Conservation (phyloP, 2,113 vertebrate genomes). For the Oryzias melastigma region DNA sequence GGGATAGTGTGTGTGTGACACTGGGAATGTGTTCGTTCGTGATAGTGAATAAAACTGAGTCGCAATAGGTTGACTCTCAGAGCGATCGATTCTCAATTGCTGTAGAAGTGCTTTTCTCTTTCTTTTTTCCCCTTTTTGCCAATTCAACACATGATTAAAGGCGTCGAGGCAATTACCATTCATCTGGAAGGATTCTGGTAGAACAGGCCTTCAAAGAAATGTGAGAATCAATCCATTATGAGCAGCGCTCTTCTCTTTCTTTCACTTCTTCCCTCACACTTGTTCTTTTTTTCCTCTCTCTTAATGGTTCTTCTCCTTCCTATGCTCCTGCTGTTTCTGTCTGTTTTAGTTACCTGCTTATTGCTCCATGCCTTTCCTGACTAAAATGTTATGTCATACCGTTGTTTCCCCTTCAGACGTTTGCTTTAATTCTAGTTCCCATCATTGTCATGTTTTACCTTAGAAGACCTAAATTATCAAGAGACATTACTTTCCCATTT, state of each 20-base stretch:
- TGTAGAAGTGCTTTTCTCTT: conserved; percentile 63
- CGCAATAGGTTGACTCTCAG: conserved; percentile 58
- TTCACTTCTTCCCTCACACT: conserved; percentile 12
- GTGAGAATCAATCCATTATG: conserved; percentile 72
- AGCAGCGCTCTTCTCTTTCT: conserved; percentile 33
- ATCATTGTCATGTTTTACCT: too few relatives aligned
- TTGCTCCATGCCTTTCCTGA: conserved; percentile 9
- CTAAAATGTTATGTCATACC: not conserved
- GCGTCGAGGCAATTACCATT: conserved; percentile 72
- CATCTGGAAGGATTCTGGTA: conserved; percentile 67
- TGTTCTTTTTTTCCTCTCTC: conserved; percentile 15
- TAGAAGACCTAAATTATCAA: too few relatives aligned
- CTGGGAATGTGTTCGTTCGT: conserved; percentile 2
- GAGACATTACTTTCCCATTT: not conserved
- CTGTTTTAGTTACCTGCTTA: conserved; percentile 21
- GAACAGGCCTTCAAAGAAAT: conserved; percentile 63
- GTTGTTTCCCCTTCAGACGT: not conserved
- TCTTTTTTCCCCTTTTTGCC: conserved; percentile 58
- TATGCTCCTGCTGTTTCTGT: conserved; percentile 22
- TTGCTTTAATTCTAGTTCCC: too few relatives aligned
- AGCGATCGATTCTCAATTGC: conserved; percentile 72
- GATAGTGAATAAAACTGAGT: conserved; percentile 37
- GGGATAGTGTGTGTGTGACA: conserved; percentile 9
- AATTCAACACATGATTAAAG: conserved; percentile 77
- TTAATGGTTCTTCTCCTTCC: conserved; percentile 5